These are phyloP conservation scores for Psylliodes chrysocephalus DNA, from an alignment of 2,888 invertebrate species.

Conservation along the genomic window DNA sequence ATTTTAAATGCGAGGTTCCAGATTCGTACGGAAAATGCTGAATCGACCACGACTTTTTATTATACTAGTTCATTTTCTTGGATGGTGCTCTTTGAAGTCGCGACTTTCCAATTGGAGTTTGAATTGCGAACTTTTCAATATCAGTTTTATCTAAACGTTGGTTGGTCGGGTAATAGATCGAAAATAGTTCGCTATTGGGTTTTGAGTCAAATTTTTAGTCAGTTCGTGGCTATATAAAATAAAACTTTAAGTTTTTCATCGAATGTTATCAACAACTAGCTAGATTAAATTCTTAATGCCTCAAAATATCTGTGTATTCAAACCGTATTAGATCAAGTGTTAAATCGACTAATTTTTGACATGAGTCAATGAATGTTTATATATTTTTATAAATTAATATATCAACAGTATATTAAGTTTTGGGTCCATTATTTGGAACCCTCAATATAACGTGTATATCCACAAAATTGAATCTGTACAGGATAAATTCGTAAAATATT, in stretches of 20 bases:
- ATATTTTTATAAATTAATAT: no score
- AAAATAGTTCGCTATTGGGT: conserved; percentile 3
- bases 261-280: no score
- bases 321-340: no score
- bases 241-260: not conserved
- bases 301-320: no score
- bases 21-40: conserved; percentile 32
- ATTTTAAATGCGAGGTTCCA: conserved; percentile 20
- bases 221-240: not conserved
- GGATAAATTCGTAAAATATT: no score
- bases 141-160: not conserved
- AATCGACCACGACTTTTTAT: conserved; percentile 30
- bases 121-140: conserved; percentile 22
- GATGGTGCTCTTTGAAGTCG: conserved; percentile 20
- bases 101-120: conserved; percentile 16
- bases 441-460: no score
- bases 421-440: no score
- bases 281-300: no score
- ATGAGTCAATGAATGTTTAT: no score
- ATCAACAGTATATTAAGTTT: no score
- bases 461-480: no score
- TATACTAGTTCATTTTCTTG: conserved; percentile 25
- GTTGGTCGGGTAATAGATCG: conserved; percentile 1
- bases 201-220: not conserved
- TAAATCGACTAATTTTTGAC: no score